Evolutionary conservation across 2,797 vertebrate species (phyloP).

Genomic region (Epinephelus malabaricus): DNA sequence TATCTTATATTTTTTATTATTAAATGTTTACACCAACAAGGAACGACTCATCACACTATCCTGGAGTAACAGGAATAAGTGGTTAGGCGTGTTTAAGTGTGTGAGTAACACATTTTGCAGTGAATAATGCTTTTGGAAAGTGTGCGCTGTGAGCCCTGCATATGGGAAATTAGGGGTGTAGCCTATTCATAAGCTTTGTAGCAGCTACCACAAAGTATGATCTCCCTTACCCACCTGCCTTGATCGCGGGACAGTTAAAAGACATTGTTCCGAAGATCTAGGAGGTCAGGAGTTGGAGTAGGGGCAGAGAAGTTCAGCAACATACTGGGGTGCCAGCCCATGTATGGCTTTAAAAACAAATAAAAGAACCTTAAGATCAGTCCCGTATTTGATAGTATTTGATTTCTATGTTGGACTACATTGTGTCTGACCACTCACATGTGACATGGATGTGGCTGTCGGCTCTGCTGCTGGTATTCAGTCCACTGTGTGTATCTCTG

Average conservation of each 20-base stretch:
- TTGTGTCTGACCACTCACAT: neutral
- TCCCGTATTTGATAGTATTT: no score
- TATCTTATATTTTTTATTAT: neutral
- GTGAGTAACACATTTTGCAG: constrained; percentile 5
- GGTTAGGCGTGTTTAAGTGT: neutral
- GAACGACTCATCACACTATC: constrained; percentile 13
- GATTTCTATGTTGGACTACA: neutral
- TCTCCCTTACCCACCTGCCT: no score
- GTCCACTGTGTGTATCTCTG: neutral
- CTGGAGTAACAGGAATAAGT: constrained; percentile 34
- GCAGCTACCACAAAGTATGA: no score
- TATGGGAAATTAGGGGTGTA: neutral
- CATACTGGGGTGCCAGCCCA: no score
- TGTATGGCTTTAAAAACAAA: no score
- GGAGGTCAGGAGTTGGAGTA: no score
- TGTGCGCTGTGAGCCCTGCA: neutral
- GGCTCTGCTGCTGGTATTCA: neutral
- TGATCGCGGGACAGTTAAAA: no score
- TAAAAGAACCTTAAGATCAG: no score
- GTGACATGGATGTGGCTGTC: neutral
- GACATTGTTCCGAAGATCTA: no score
- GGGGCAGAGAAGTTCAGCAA: no score
- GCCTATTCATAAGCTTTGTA: no score
- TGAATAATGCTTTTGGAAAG: constrained; percentile 1
- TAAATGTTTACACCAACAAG: constrained; percentile 22